Evolutionary conservation across 2,113 vertebrate species (phyloP).

Genomic region (Macrotus californicus): DNA sequence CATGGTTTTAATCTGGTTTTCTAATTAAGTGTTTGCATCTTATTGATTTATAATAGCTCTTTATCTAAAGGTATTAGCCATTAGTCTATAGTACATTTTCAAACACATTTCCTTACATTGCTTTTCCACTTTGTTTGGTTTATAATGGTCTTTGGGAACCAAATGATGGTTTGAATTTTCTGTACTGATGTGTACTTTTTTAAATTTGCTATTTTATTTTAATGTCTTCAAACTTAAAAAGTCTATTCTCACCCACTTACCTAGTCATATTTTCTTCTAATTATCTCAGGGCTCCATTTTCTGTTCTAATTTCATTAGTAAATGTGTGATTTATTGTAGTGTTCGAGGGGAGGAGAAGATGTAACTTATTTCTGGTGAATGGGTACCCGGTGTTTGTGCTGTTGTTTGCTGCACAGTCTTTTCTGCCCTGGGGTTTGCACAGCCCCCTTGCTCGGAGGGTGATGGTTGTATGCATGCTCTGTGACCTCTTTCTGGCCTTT

Average conservation of each 20-base stretch:
- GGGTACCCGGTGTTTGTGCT: neutral
- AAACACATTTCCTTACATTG: neutral
- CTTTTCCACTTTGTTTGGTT: neutral
- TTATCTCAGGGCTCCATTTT: neutral
- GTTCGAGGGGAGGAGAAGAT: neutral
- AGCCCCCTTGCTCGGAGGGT: neutral
- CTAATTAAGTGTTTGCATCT: slow-evolving; percentile 7
- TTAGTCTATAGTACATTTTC: neutral
- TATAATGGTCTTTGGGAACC: neutral
- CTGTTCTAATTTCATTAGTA: neutral
- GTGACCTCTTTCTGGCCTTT: neutral
- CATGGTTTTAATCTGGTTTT: neutral
- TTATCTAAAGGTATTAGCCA: neutral
- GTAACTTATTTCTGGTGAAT: neutral
- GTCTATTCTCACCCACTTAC: neutral
- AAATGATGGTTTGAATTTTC: slow-evolving; percentile 14
- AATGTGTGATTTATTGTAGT: neutral
- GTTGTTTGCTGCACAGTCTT: neutral
- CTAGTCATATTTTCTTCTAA: neutral
- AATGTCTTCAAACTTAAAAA: neutral
- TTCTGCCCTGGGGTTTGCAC: neutral
- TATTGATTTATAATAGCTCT: neutral
- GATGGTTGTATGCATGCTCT: neutral
- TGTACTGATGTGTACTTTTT: neutral
- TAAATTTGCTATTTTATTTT: slow-evolving; percentile 21